Base-by-base conservation (phyloP, 2,888 invertebrate species). In the Stramonita haemastoma region DNA sequence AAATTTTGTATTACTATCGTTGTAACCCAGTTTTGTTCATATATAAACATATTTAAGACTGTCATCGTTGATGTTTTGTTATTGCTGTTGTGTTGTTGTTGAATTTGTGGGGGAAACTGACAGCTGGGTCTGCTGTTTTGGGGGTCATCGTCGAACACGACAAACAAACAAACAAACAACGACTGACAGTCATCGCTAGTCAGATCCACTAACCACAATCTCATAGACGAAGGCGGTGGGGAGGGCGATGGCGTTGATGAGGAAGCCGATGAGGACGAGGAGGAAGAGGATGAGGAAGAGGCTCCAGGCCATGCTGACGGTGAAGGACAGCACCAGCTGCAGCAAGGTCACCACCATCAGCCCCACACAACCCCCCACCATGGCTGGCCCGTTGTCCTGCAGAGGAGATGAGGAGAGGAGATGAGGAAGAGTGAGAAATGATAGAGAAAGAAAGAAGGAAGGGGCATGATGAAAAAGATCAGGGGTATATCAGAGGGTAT, bases 301-400 rank as follows among this genome's bases (percentile, higher is more conserved):
- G 19, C 92, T 90, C 94, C 93, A 94, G 5, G 91, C 89, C 86
- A 92, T 92, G 90, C 90, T 94, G 77, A 94, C 91, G 66, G 92
- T 90, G 15, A 91, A 87, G n/a, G 94, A 93, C 32, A 93, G 85
- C 5, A 92, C 89, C 15, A 92, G 70, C 22, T 93, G 90, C 19
- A 93, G 90, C 15, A 94, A 26, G 13, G 92, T 92, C n/a, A 92
- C 91, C 5, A 91, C 60, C 19, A 94, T 85, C 86, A 93, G 93
- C 11, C 90, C 90, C 22, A 93, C 91, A 79, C 90, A 89, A 0
- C 94, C 93, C 8, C 91, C 89, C 19, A 91, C 89, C 34, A 90
- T 87, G 13, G 92, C 91, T 0, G 91, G 90, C 2, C 90, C 90
- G 81, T 92, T 90, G 81, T 92, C 91, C 34, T 70, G 73, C 15